Evolutionary conservation across 1,140 invertebrate species (phyloP).

Genomic region (Pinna nobilis): DNA sequence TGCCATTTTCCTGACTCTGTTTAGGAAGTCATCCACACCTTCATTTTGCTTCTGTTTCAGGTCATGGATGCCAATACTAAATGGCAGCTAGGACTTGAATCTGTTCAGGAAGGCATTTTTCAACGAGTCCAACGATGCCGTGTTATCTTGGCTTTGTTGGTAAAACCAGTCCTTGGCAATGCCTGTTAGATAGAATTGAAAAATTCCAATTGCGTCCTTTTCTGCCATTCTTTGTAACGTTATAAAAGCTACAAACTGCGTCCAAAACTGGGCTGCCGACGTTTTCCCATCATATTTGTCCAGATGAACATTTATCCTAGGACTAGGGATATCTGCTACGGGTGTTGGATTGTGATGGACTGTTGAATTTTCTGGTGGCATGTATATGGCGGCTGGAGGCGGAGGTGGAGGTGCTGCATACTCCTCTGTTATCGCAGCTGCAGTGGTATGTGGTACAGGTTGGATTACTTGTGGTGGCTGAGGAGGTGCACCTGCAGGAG

Average conservation of each 20-base stretch:
- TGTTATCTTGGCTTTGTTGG: background rate
- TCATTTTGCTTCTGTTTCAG: background rate
- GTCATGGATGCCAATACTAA: background rate
- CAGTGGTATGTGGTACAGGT: too few species aligned
- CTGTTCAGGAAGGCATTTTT: background rate
- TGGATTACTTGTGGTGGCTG: too few species aligned
- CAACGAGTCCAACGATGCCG: background rate
- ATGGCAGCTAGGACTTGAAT: background rate
- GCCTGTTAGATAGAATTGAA: conserved; percentile 6
- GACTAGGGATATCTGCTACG: background rate
- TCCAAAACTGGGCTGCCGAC: conserved; percentile 5
- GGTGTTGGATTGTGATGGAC: background rate
- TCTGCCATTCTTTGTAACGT: background rate
- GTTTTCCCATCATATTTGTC: conserved; percentile 2
- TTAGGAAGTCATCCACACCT: conserved; percentile 16
- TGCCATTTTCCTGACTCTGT: background rate
- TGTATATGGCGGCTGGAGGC: background rate
- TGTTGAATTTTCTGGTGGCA: background rate
- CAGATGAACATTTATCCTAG: background rate
- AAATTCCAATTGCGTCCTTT: background rate
- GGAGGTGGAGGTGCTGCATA: background rate
- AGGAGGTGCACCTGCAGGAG: too few species aligned
- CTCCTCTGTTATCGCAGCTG: too few species aligned
- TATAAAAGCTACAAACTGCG: conserved; percentile 10
- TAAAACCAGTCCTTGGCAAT: conserved; percentile 12